Percentiles rank a stretch among this genome's conserved stretches.
Conservation (phyloP, 2,888 invertebrate species). For the Lasioglossum marginatum region DNA sequence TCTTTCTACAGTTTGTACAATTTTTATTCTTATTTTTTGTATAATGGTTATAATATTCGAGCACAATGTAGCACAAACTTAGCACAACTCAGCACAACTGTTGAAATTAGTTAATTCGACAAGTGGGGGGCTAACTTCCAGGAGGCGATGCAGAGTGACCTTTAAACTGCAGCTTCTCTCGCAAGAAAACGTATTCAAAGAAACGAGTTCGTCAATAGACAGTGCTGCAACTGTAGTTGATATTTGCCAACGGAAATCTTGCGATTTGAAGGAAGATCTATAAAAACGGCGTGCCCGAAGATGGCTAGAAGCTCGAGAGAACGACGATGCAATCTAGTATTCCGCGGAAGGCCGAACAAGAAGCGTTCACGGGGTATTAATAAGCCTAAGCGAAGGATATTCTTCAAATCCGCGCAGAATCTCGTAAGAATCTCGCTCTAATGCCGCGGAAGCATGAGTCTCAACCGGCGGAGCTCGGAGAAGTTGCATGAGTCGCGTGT, state of each 20-base stretch:
- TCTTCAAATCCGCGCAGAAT: not conserved
- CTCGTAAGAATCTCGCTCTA: not conserved
- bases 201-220: not conserved
- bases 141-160: not conserved
- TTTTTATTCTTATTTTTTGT: too few relatives aligned
- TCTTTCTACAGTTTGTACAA: too few relatives aligned
- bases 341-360: slow-evolving; percentile 1
- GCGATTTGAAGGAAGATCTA: not conserved
- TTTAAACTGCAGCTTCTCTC: not conserved
- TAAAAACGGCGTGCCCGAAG: not conserved
- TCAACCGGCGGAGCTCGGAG: not conserved
- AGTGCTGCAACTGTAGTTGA: too few relatives aligned
- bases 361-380: slow-evolving; percentile 4
- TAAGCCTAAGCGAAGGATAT: not conserved
- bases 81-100: too few relatives aligned
- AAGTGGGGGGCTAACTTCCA: too few relatives aligned
- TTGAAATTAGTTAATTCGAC: too few relatives aligned
- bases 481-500: not conserved
- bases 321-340: not conserved
- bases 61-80: too few relatives aligned
- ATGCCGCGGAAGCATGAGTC: not conserved
- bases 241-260: not conserved
- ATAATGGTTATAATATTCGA: too few relatives aligned
- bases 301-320: not conserved
- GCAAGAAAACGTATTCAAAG: not conserved